Base-by-base conservation (phyloP, 2,113 vertebrate genomes). In the Phalacrocorax brasilianus region DNA sequence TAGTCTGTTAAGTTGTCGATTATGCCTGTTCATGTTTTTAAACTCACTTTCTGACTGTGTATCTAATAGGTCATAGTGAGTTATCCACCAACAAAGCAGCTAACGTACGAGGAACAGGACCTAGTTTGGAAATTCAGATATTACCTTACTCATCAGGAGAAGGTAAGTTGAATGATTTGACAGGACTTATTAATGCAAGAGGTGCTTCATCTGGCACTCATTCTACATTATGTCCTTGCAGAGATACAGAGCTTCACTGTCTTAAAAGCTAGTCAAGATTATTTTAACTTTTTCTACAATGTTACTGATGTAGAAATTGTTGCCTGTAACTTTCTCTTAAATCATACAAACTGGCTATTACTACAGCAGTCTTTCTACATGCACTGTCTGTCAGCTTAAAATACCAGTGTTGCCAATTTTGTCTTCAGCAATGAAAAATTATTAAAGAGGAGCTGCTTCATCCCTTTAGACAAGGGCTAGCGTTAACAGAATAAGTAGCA, bases 91-190 rank as follows among this genome's bases (percentile, higher is more conserved):
- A 99, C 99, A 92, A 99, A 99, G 92, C 99, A 98, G 95, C 98
- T 99, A 96, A 99, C 98, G 0, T 99, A 99, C 3, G 99, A 99
- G 97, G 99, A 99, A 56, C 99, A 99, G 95, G 99, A 99, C 97
- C 98, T 99, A 91, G 99, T 99, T 94, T 99, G 99, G 99, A 99
- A 99, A 96, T 99, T 99, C 98, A 98, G 99, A 97, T 99, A 99
- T 62, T 99, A 99, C 95, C 99, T 99, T 94, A 99, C 99, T 79
- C 99, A 99, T 82, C 99, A 99, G 96, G 99, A 99, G 95, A 99
- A 99, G 98, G 99, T 99, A 84, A 96, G 96, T 76, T 38, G 47
- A 44, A 74, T 52, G 7, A 28, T 44, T 70, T 62, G 42, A 50
- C 30, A 65, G 10, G 9, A 24, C 12, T 49, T 40, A 26, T 2